A percentile compares a stretch with the other conserved stretches of the same genome.
These are phyloP conservation scores for Sminthurides bifidus DNA, from an alignment of 1,140 invertebrate genomes.

Conservation along the genomic window DNA sequence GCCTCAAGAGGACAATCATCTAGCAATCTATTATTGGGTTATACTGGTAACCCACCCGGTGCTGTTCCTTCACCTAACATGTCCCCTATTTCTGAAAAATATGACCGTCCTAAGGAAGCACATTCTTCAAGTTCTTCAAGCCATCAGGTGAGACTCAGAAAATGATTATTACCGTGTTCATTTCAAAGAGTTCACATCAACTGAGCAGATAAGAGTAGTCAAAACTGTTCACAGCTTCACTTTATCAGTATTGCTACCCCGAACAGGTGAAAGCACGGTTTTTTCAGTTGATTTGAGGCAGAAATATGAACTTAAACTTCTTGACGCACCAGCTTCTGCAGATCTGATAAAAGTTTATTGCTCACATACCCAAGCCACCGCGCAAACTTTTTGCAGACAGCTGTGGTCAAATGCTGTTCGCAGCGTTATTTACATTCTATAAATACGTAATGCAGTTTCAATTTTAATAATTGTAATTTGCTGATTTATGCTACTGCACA, in stretches of 20 bases:
- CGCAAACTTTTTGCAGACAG: too few relatives aligned
- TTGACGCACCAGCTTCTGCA: too few relatives aligned
- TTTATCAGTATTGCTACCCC: too few relatives aligned
- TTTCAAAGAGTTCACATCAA: neutral
- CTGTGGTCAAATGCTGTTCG: too few relatives aligned
- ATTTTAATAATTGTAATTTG: too few relatives aligned
- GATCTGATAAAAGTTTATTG: too few relatives aligned
- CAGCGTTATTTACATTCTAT: too few relatives aligned
- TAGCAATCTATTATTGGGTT: constrained; percentile 26
- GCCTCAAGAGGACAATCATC: constrained; percentile 11
- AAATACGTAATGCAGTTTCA: too few relatives aligned
- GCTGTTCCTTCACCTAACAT: constrained; percentile 23
- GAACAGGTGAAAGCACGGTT: too few relatives aligned
- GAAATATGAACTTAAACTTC: too few relatives aligned
- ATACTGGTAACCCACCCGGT: constrained; percentile 28
- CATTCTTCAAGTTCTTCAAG: constrained; percentile 23
- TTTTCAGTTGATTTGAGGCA: too few relatives aligned
- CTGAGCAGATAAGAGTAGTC: neutral
- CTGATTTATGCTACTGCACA: neutral
- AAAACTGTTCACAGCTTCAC: neutral
- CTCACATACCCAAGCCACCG: too few relatives aligned
- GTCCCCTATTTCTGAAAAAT: constrained; percentile 27
- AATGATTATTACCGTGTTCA: neutral
- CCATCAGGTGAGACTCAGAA: constrained; percentile 24
- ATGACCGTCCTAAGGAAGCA: constrained; percentile 31